Conservation (phyloP, 2,797 vertebrate species). For the Megalops cyprinoides region DNA sequence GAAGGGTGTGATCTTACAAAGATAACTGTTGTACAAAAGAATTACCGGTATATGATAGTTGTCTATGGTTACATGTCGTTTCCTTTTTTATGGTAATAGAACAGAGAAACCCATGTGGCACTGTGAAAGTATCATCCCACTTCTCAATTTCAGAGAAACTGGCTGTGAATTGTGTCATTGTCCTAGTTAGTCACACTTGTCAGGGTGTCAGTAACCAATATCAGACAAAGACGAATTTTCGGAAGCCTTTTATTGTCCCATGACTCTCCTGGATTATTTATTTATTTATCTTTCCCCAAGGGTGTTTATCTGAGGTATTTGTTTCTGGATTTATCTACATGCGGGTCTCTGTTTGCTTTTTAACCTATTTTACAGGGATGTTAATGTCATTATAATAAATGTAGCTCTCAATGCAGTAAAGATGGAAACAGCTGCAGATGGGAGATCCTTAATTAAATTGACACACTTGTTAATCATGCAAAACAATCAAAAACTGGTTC, state of each 20-base stretch:
- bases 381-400: no score
- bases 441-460: not conserved
- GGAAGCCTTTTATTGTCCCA: no score
- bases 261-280: no score
- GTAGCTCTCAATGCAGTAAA: no score
- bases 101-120: no score
- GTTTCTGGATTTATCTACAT: not conserved
- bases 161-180: conserved; percentile 18
- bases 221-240: no score
- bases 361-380: no score
- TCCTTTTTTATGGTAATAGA: no score
- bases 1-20: no score
- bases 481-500: not conserved
- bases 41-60: no score
- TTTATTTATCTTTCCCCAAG: conserved; percentile 14
- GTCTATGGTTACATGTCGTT: no score
- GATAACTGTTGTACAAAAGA: no score
- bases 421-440: not conserved
- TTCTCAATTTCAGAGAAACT: conserved; percentile 21
- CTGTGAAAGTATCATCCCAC: not conserved
- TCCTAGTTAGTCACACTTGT: conserved; percentile 22
- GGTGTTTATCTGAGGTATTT: not conserved
- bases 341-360: not conserved
- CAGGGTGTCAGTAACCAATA: conserved; percentile 24
- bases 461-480: not conserved